Evolutionary conservation across 2,797 vertebrate genomes (phyloP).

Genomic region (Echiichthys vipera): DNA sequence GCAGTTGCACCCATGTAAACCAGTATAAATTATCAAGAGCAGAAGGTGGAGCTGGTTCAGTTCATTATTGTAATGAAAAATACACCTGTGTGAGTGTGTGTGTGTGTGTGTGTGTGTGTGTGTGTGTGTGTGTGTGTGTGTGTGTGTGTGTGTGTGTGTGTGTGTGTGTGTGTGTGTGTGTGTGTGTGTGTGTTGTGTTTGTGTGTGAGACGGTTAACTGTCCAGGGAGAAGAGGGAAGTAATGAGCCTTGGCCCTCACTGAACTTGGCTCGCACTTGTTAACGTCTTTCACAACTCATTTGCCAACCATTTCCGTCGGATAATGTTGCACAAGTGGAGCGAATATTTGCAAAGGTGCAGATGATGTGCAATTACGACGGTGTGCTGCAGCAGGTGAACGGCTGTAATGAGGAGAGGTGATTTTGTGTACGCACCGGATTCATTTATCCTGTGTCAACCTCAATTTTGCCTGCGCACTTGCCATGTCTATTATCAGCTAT

Average conservation of each 20-base stretch:
- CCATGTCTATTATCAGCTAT: slow-evolving; percentile 2
- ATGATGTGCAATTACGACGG: not conserved
- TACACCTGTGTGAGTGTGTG: too few relatives aligned
- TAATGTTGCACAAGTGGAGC: not conserved
- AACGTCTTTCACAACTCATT: slow-evolving; percentile 29
- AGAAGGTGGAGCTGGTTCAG: slow-evolving; percentile 17
- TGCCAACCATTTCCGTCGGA: slow-evolving; percentile 1
- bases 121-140: too few relatives aligned
- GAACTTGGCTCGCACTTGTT: not conserved
- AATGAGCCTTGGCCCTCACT: slow-evolving; percentile 7
- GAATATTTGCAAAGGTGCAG: too few relatives aligned
- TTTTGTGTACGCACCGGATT: not conserved
- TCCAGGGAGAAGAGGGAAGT: slow-evolving; percentile 38
- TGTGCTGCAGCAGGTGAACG: not conserved
- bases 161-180: too few relatives aligned
- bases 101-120: too few relatives aligned
- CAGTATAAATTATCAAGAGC: slow-evolving; percentile 4
- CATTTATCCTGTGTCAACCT: slow-evolving; percentile 11
- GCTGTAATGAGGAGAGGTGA: not conserved
- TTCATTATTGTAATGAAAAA: too few relatives aligned
- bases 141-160: too few relatives aligned
- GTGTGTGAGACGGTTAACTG: slow-evolving; percentile 22
- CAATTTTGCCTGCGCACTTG: not conserved
- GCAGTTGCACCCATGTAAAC: slow-evolving; percentile 6
- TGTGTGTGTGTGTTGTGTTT: too few relatives aligned